Percentiles rank a stretch among this genome's conserved stretches.
Evolutionary conservation across 2,113 vertebrate species (phyloP).

Genomic region (Lipophrys pholis): DNA sequence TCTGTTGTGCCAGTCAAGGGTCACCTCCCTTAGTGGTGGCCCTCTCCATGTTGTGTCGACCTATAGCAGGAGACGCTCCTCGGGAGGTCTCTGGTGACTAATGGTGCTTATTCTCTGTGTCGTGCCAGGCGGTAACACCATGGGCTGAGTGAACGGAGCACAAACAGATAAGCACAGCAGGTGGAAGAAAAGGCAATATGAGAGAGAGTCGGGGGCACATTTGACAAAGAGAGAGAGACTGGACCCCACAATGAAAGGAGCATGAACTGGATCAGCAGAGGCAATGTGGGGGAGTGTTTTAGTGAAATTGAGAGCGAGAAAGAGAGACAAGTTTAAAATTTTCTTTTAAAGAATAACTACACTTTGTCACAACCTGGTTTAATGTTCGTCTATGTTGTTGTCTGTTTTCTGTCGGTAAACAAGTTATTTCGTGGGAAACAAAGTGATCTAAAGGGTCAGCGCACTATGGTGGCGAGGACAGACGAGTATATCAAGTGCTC

Average conservation of each 20-base stretch:
- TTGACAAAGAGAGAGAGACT: slow-evolving; percentile 36
- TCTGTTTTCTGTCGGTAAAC: too few relatives aligned
- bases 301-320: slow-evolving; percentile 7
- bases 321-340: slow-evolving; percentile 1
- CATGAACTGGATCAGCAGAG: slow-evolving; percentile 42
- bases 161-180: slow-evolving; percentile 68
- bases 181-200: slow-evolving; percentile 41
- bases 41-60: slow-evolving; percentile 54
- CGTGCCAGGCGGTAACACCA: slow-evolving; percentile 49
- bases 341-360: slow-evolving; percentile 13
- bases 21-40: slow-evolving; percentile 57
- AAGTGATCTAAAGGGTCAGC: too few relatives aligned
- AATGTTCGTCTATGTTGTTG: neutral
- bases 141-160: slow-evolving; percentile 54
- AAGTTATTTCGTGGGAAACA: too few relatives aligned
- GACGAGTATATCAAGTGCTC: too few relatives aligned
- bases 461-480: too few relatives aligned
- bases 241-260: slow-evolving; percentile 31
- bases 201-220: slow-evolving; percentile 34
- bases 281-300: slow-evolving; percentile 26
- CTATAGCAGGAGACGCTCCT: slow-evolving; percentile 55
- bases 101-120: slow-evolving; percentile 64
- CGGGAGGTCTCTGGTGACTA: slow-evolving; percentile 64
- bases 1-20: slow-evolving; percentile 62
- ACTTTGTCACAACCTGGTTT: neutral